phyloP scores from a whole-genome alignment of 1,140 invertebrate genomes.

The Drosophila grimshawi region DNA sequence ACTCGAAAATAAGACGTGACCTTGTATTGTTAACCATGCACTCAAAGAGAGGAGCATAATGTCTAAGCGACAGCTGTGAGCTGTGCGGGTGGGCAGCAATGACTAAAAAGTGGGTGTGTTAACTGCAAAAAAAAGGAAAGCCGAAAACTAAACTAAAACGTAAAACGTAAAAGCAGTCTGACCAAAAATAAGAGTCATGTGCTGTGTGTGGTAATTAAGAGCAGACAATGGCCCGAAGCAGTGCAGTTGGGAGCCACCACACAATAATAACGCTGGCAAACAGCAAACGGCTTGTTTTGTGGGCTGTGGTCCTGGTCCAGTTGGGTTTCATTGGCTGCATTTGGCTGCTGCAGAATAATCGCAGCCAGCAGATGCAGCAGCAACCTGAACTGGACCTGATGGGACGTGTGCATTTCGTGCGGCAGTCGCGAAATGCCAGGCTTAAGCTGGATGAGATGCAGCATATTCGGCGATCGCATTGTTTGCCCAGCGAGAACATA shows the following conservation, averaged over 20 bases:
- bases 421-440: constrained; percentile 7
- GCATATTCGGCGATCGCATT: constrained; percentile 8
- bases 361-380: constrained; percentile 44
- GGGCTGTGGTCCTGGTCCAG: constrained; percentile 72
- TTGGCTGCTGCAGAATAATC: constrained; percentile 67
- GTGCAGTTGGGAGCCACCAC: constrained; percentile 19
- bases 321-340: constrained; percentile 73
- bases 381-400: constrained; percentile 3
- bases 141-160: constrained; percentile 5
- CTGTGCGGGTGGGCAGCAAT: constrained; percentile 51
- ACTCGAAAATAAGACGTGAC: too few relatives aligned
- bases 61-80: constrained; percentile 59
- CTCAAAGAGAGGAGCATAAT: not conserved
- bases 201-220: constrained; percentile 16
- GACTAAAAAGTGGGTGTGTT: constrained; percentile 66
- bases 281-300: constrained; percentile 73
- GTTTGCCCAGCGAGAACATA: constrained; percentile 54
- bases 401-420: constrained; percentile 53
- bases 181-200: constrained; percentile 11
- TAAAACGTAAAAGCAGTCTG: constrained; percentile 19
- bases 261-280: constrained; percentile 31
- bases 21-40: too few relatives aligned
- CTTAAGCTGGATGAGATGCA: constrained; percentile 4
- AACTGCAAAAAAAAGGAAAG: constrained; percentile 22
- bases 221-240: constrained; percentile 50